These are phyloP conservation scores for Microchrysa polita DNA, from an alignment of 2,888 invertebrate genomes.

Conservation along the genomic window DNA sequence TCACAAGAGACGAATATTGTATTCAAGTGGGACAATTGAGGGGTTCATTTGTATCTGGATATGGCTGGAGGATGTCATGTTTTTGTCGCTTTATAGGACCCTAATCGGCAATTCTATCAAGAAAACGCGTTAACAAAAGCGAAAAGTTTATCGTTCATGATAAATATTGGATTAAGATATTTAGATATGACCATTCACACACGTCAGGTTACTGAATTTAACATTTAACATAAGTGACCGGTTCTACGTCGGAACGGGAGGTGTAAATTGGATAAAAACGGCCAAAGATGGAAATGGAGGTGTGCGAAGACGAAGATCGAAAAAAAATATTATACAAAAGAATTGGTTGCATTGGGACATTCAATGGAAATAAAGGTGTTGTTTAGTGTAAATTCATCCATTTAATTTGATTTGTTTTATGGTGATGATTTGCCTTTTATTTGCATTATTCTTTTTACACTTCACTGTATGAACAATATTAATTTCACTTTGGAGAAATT, in stretches of 20 bases:
- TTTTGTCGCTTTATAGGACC: constrained; percentile 66
- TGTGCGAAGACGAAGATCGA: not conserved
- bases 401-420: too few relatives aligned
- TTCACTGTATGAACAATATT: too few relatives aligned
- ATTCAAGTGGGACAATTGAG: constrained; percentile 35
- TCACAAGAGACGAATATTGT: constrained; percentile 17
- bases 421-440: too few relatives aligned
- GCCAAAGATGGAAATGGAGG: constrained; percentile 13
- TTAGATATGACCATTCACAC: constrained; percentile 54
- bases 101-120: constrained; percentile 66
- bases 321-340: constrained; percentile 23
- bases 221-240: constrained; percentile 9
- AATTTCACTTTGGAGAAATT: too few relatives aligned
- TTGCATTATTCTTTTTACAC: too few relatives aligned
- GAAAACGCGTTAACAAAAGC: constrained; percentile 64
- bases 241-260: constrained; percentile 28
- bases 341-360: constrained; percentile 50
- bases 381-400: too few relatives aligned
- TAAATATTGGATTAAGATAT: constrained; percentile 63
- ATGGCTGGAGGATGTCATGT: constrained; percentile 59
- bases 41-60: constrained; percentile 49
- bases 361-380: constrained; percentile 48
- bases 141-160: constrained; percentile 54
- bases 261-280: constrained; percentile 49
- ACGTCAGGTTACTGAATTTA: constrained; percentile 25